Evolutionary conservation across 2,113 vertebrate genomes (phyloP).

Genomic region (Hyperopisus bebe): DNA sequence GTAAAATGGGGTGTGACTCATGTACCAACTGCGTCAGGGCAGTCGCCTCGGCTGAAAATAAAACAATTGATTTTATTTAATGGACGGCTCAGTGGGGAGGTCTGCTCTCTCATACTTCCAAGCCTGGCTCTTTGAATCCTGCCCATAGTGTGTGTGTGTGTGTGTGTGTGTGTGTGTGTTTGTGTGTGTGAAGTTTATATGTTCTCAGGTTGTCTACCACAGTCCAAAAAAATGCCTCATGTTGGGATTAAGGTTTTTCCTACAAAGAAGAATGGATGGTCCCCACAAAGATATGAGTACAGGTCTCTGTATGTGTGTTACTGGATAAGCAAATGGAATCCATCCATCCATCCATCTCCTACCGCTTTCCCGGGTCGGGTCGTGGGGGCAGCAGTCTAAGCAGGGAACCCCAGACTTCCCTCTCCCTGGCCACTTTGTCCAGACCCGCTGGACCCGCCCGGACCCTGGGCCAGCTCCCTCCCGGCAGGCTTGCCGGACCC

Average conservation of each 20-base stretch:
- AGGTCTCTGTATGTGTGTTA: background rate
- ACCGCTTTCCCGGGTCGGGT: too few relatives aligned
- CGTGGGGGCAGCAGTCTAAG: too few relatives aligned
- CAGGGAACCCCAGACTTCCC: too few relatives aligned
- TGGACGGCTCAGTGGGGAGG: background rate
- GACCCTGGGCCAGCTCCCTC: background rate
- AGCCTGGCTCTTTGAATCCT: background rate
- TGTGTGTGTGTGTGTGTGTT: background rate
- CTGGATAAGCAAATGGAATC: background rate
- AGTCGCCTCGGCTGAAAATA: background rate
- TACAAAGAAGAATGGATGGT: background rate
- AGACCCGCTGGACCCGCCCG: too few relatives aligned
- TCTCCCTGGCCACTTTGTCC: too few relatives aligned
- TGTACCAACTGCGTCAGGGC: background rate
- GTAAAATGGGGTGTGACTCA: background rate
- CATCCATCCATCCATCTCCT: too few relatives aligned
- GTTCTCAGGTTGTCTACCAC: background rate
- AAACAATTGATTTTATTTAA: background rate
- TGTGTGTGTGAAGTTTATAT: background rate
- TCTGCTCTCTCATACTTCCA: background rate
- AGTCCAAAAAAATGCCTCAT: background rate
- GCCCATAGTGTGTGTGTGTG: background rate
- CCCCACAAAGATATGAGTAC: background rate
- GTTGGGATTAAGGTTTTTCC: background rate
- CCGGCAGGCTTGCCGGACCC: background rate